phyloP scores from a whole-genome alignment of 2,797 vertebrate genomes.

The Cottoperca gobio region DNA sequence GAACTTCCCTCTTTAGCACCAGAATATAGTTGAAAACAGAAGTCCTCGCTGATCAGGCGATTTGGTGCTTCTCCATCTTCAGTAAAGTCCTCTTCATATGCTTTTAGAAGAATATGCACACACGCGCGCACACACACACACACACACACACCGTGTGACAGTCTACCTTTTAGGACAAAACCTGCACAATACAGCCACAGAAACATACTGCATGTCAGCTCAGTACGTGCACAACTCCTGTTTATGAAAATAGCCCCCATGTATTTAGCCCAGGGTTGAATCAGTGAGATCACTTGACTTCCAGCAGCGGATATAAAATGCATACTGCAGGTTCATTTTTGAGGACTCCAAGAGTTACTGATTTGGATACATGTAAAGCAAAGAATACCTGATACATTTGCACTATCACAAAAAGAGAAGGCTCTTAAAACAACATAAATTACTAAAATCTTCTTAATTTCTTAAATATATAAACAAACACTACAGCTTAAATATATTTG shows the following conservation, averaged over 20 bases:
- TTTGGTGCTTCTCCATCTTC: constrained; percentile 41
- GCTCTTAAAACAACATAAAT: constrained; percentile 43
- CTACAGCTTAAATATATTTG: constrained; percentile 84
- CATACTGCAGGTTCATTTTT: constrained; percentile 11
- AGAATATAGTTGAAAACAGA: constrained; percentile 27
- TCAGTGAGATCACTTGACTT: constrained; percentile 39
- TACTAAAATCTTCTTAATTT: constrained; percentile 32
- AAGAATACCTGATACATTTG: constrained; percentile 28
- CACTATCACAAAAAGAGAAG: constrained; percentile 30
- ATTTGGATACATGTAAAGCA: constrained; percentile 53
- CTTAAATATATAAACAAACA: constrained; percentile 75
- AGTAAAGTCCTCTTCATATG: constrained; percentile 39
- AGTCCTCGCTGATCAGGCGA: constrained; percentile 27
- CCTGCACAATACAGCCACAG: constrained; percentile 68
- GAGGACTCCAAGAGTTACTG: constrained; percentile 24
- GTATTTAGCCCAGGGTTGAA: constrained; percentile 62
- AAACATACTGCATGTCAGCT: constrained; percentile 7
- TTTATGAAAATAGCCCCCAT: constrained; percentile 4
- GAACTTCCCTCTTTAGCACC: constrained; percentile 51
- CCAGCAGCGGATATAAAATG: constrained; percentile 58
- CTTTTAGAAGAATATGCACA: constrained; percentile 38
- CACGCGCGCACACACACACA: constrained; percentile 18
- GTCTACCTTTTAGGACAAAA: constrained; percentile 57
- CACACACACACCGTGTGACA: constrained; percentile 10
- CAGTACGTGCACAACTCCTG: constrained; percentile 17